Base-by-base conservation (phyloP, 2,797 vertebrate species). In the Enteromius thamalakanensis region DNA sequence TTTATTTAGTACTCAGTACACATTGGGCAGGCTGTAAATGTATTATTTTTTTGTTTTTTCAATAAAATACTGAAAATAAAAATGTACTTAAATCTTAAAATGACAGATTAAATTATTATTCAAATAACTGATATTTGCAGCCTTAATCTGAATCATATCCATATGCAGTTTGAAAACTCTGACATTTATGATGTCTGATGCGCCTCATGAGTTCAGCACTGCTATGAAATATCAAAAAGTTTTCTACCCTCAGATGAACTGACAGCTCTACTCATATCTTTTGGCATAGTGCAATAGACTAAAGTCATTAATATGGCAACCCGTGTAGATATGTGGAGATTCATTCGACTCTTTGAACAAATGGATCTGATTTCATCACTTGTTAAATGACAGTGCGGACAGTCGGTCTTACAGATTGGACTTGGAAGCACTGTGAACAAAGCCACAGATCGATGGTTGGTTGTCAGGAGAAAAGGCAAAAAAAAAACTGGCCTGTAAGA, bases 271-370 rank as follows among this genome's bases (percentile, higher is more conserved):
- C 53, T 42, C 19, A 53, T 37, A 21, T 74, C 29, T 74, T 55
- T 26, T 62, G 55, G 53, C 75, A 62, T 19, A 23, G 9, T 29
- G 55, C 17, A 7, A 21, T 49, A 55, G 3, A 0, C 71, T 37
- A 4, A 26, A 40, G 14, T 62, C 37, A 76, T 76, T 62, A 45
- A 23, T 62, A 76, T 15, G 75, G 55, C 75, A 62, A 45, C n/a
- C 37, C 14, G 4, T 62, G 37, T 17, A 78, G 58, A 65, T 47
- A 7, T 1, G 62, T 4, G 10, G 17, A 49, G 64, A 29, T 47
- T 65, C 76, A 65, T 17, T 6, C 29, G 6, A 47, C 23, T 64
- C 8, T 77, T 58, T 77, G 58, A 78, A 64, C 40, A 45, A 64
- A 64, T 0, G 0, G 40, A 78, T 78, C 17, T 32, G n/a, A 76